Percentiles rank a stretch among this genome's conserved stretches.
Conservation (phyloP, 2,888 invertebrate species). For the Drosophila suboccidentalis region DNA sequence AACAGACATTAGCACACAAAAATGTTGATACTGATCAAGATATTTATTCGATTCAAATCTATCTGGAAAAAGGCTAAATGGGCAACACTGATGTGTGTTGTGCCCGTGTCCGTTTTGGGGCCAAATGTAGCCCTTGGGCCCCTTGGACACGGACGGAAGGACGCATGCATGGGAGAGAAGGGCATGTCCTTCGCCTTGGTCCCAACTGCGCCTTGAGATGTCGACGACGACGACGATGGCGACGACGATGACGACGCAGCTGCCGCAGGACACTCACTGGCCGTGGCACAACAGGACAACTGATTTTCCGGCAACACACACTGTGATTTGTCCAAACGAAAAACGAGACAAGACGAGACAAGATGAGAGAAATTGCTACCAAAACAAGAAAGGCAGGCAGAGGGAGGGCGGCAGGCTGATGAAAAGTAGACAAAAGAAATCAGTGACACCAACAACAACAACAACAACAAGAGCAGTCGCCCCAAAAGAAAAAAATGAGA, state of each 20-base stretch:
- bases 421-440: constrained; percentile 73
- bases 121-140: constrained; percentile 52
- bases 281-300: constrained; percentile 45
- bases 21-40: too few species aligned
- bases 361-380: constrained; percentile 51
- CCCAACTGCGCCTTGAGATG: constrained; percentile 53
- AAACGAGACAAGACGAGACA: constrained; percentile 1
- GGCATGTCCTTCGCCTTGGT: constrained; percentile 25
- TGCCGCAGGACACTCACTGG: constrained; percentile 47
- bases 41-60: too few species aligned
- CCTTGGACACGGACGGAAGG: constrained; percentile 15
- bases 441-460: constrained; percentile 60
- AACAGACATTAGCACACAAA: too few species aligned
- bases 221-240: constrained; percentile 1
- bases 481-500: constrained; percentile 52
- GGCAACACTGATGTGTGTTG: constrained; percentile 5
- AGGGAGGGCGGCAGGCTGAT: constrained; percentile 31
- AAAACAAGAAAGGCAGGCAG: constrained; percentile 17
- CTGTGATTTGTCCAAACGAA: constrained; percentile 67
- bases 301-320: constrained; percentile 70
- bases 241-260: constrained; percentile 33
- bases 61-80: not conserved
- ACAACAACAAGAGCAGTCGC: constrained; percentile 23
- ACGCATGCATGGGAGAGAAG: not conserved
- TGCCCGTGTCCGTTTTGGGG: constrained; percentile 38